Evolutionary conservation across 2,797 vertebrate genomes (phyloP), one percentile per base, ranked within the genome.

Genomic region (Protosalanx chinensis): DNA sequence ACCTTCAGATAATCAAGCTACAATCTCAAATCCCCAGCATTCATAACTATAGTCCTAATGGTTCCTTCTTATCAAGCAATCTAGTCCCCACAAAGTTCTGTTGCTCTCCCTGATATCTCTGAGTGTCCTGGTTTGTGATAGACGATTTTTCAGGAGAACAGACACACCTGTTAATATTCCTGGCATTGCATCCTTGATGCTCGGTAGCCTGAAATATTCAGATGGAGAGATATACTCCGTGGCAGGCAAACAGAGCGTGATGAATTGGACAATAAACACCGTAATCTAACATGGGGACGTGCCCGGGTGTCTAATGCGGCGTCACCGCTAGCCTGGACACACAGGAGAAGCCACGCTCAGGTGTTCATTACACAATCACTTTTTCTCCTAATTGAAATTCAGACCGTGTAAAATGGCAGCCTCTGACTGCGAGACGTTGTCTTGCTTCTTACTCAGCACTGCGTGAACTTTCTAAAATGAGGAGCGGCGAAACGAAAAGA

Each of bases 191-290:
- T 88, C 88, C 88, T 74, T 78, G 84, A 86, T 85, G 84, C 79
- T 78, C 69, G 41, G 41, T 80, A 62, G 77, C 64, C 84, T 88
- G 85, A 84, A 79, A 84, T 85, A 86, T 89, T 88, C 81, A 84
- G 79, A 89, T 82, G n/a, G 77, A 66, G 59, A 84, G 81, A 88
- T 84, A 86, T 88, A 84, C 88, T 84, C 84, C 83, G 81, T 75
- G 77, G 81, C 84, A 82, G 83, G 87, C 81, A 85, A 90, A 88
- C 79, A 72, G 76, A 85, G 83, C 82, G 80, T 90, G 90, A 91
- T 91, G 85, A 91, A 92, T 92, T 88, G 85, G 80, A 92, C 88
- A 89, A 91, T 91, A 91, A 93, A 91, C 84, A 82, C 74, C 85
- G 68, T 86, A 91, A 91, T 89, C 81, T 84, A 83, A 82, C 78